Conservation (phyloP, 2,888 invertebrate genomes). For the Chorisops tibialis region DNA sequence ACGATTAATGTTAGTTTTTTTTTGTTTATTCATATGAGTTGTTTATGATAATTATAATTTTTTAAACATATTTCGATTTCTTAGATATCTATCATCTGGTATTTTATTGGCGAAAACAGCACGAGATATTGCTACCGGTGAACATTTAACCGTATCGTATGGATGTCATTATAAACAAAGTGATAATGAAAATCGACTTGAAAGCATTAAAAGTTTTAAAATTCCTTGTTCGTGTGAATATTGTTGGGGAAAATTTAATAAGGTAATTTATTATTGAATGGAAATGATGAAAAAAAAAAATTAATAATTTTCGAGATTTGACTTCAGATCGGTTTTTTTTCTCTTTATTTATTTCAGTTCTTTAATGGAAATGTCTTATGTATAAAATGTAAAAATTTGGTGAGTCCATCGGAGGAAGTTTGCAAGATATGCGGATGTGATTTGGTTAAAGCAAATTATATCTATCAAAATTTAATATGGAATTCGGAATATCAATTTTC, state of each 20-base stretch:
- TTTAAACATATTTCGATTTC: not conserved
- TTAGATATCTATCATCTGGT: slow-evolving; percentile 35
- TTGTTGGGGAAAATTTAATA: slow-evolving; percentile 1
- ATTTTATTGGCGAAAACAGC: slow-evolving; percentile 34
- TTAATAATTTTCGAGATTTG: not conserved
- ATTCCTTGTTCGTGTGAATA: slow-evolving; percentile 2
- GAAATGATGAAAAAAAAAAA: too few species aligned
- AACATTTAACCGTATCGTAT: slow-evolving; percentile 34
- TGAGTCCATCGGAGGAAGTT: not conserved
- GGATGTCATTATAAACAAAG: slow-evolving; percentile 33
- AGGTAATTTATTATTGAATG: too few species aligned
- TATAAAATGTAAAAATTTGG: not conserved
- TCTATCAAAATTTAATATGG: not conserved
- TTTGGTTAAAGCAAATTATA: not conserved
- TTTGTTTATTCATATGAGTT: too few species aligned
- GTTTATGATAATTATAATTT: too few species aligned
- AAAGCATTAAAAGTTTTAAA: not conserved
- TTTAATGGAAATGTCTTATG: slow-evolving; percentile 1
- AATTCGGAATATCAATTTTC: not conserved
- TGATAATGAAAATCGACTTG: not conserved
- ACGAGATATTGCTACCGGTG: slow-evolving; percentile 32
- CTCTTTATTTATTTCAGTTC: not conserved
- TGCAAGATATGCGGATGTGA: not conserved
- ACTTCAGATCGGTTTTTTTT: not conserved
- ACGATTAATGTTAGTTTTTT: slow-evolving; percentile 10